Evolutionary conservation across 2,797 vertebrate genomes (phyloP).

Genomic region (Acipenser ruthenus): DNA sequence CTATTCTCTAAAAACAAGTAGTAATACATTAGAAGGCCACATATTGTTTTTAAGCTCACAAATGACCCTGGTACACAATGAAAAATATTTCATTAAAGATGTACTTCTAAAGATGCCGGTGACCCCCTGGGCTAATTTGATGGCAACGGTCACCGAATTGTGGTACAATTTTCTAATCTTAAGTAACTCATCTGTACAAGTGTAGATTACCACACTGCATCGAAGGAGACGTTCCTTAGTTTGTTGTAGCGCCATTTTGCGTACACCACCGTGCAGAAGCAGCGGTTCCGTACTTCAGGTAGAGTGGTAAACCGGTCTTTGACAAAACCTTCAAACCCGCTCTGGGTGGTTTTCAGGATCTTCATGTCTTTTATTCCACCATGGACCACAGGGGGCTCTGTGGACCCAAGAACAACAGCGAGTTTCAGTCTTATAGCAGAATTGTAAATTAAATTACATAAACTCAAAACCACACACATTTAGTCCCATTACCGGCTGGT

Average conservation of each 20-base stretch:
- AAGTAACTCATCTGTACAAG: no score
- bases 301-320: slow-evolving; percentile 82
- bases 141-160: no score
- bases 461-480: no score
- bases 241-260: slow-evolving; percentile 79
- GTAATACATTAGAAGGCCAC: no score
- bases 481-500: no score
- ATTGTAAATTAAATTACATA: not conserved
- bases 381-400: slow-evolving; percentile 71
- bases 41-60: no score
- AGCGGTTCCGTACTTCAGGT: slow-evolving; percentile 73
- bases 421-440: not conserved
- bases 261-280: slow-evolving; percentile 80
- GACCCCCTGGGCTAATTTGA: no score
- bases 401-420: not conserved
- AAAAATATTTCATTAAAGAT: not conserved
- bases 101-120: no score
- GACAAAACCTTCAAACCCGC: slow-evolving; percentile 83
- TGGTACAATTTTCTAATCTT: no score
- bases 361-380: slow-evolving; percentile 84
- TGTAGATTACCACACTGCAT: slow-evolving; percentile 68
- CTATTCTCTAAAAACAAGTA: no score
- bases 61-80: no score
- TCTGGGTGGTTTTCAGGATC: slow-evolving; percentile 89
- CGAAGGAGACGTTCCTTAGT: slow-evolving; percentile 58